Evolutionary conservation across 2,797 vertebrate genomes (phyloP), one percentile per base, ranked within the genome.

Genomic region (Poeciliopsis paucimaculata): DNA sequence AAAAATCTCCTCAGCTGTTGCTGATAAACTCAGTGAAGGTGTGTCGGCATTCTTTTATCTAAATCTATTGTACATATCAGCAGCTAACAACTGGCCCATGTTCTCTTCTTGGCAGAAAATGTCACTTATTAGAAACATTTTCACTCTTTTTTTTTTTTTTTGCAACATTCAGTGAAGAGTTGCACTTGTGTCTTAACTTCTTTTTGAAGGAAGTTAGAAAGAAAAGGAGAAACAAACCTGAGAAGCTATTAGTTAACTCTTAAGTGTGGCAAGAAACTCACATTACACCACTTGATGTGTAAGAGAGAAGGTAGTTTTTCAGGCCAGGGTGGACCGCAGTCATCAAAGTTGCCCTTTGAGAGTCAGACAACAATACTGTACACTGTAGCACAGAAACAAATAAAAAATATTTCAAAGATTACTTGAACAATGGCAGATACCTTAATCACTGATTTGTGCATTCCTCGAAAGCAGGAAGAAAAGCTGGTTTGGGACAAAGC

Each of bases 171-270:
- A 62, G 72, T n/a, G 20, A 55, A 79, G 12, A n/a, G 71, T 82
- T 83, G 81, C 76, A 72, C 16, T n/a, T 60, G 23, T 34, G 45
- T 49, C 31, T 23, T 75, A 47, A 79, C 77, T 43, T 3, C 36
- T 71, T 57, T 85, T 78, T 46, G 10, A 84, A 78, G 46, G 73
- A 83, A 78, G 51, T 73, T n/a, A 18, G 28, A 72, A 53, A 13
- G 62, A 73, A 75, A 84, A 84, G 77, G 36, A 82, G 79, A 88
- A 88, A 90, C 64, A 74, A 9, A 39, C 41, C 57, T 34, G 74
- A 77, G 68, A 81, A 41, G 8, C 23, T 64, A 76, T 90, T 80
- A 57, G 77, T 76, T 57, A 88, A 91, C 66, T 3, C 60, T 18
- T 20, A 39, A 23, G 60, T 89, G 77, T 79, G 60, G 85, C 78